A percentile compares a stretch with the other conserved stretches of the same genome.
Evolutionary conservation across 1,140 invertebrate genomes (phyloP).

Genomic region (Probaryconus sp.): DNA sequence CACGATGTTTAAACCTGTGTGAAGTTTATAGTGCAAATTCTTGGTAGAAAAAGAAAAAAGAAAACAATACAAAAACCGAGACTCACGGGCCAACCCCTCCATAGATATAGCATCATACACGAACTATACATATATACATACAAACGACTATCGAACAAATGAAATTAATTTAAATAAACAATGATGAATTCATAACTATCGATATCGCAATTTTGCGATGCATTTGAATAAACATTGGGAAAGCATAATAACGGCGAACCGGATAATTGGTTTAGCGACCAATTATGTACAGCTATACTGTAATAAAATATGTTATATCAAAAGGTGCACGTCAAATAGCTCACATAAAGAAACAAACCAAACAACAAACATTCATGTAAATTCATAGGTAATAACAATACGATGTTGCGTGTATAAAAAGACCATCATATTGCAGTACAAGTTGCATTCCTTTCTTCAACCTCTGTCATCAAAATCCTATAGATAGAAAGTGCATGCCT

Average conservation of each 20-base stretch:
- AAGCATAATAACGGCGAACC: conserved; percentile 9
- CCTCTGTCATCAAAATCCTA: conserved; percentile 19
- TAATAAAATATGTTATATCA: conserved; percentile 70
- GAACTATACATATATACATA: background rate
- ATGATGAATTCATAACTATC: no score
- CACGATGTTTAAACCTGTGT: no score
- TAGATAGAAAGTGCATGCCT: no score
- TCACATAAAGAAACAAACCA: no score
- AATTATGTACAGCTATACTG: conserved; percentile 74
- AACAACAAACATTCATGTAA: conserved; percentile 67
- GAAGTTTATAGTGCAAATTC: no score
- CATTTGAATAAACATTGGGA: conserved; percentile 70
- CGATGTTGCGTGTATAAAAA: conserved; percentile 73
- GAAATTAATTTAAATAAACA: background rate
- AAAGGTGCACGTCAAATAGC: conserved; percentile 67
- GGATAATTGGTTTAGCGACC: conserved; percentile 16
- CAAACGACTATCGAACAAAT: conserved; percentile 4
- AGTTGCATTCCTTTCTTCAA: conserved; percentile 49
- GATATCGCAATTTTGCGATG: conserved; percentile 66
- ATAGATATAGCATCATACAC: no score
- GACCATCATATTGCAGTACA: conserved; percentile 55
- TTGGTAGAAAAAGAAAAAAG: no score
- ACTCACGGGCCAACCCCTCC: no score
- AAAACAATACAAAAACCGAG: no score
- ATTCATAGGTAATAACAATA: conserved; percentile 74